These are phyloP conservation scores for Chironex yamaguchii DNA, from an alignment of 30 jellyfish, hydroid and myxozoan genomes.

Conservation along the genomic window DNA sequence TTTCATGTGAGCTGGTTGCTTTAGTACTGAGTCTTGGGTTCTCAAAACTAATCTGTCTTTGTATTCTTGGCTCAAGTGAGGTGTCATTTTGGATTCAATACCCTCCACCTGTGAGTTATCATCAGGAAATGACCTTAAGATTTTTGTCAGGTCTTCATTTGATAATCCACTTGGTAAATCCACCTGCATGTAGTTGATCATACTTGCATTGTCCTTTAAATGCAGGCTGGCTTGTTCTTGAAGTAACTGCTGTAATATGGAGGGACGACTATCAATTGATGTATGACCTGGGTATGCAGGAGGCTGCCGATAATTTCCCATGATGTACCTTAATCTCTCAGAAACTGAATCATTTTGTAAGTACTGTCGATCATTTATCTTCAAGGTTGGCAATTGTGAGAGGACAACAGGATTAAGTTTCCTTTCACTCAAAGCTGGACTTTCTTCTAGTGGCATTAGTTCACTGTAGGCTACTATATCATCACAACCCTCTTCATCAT, in stretches of 20 bases:
- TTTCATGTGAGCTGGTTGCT: conserved; percentile 33
- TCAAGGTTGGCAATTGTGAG: background rate
- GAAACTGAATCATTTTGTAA: conserved; percentile 62
- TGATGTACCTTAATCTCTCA: conserved; percentile 77
- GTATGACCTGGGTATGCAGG: conserved; percentile 93
- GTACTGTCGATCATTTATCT: conserved; percentile 27
- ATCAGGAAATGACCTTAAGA: conserved; percentile 49
- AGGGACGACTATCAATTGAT: conserved; percentile 27
- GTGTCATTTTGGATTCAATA: background rate
- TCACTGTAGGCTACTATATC: background rate
- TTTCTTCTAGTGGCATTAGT: background rate
- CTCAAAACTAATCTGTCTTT: conserved; percentile 83
- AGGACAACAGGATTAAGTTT: background rate
- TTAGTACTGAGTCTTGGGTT: conserved; percentile 67
- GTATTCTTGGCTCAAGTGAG: background rate
- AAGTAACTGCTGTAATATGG: conserved; percentile 67
- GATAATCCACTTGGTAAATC: conserved; percentile 72
- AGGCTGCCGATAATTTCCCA: conserved; percentile 84
- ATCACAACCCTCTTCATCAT: background rate
- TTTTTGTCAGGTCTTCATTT: conserved; percentile 62
- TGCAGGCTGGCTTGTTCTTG: conserved; percentile 71
- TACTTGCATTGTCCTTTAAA: conserved; percentile 86
- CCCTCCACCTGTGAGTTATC: background rate
- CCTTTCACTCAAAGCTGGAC: background rate
- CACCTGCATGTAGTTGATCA: conserved; percentile 85